phyloP scores from a whole-genome alignment of 1,140 invertebrate species.

The Hycleus phaleratus region DNA sequence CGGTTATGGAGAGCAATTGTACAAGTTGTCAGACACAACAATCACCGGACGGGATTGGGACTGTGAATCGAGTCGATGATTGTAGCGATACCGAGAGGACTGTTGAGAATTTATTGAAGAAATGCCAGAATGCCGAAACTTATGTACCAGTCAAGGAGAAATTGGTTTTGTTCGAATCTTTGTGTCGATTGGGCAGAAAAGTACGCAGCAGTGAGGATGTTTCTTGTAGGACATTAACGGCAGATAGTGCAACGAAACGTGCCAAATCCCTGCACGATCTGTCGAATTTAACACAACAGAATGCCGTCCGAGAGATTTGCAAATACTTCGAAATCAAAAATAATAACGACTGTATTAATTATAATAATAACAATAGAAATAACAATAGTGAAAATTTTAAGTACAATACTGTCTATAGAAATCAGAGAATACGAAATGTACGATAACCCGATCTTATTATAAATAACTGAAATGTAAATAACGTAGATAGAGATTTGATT shows the following conservation, averaged over 20 bases:
- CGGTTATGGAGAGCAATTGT: background rate
- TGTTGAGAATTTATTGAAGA: conserved; percentile 45
- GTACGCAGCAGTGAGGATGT: conserved; percentile 47
- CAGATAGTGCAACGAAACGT: conserved; percentile 42
- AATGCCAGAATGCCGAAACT: conserved; percentile 50
- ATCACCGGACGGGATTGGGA: conserved; percentile 3
- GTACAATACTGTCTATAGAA: no score
- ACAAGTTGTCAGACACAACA: background rate
- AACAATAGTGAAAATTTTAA: no score
- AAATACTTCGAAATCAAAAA: conserved; percentile 49
- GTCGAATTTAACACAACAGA: conserved; percentile 38
- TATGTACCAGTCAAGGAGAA: conserved; percentile 56
- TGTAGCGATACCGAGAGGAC: conserved; percentile 35
- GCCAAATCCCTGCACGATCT: conserved; percentile 53
- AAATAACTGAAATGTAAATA: no score
- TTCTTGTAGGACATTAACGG: conserved; percentile 37
- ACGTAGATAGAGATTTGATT: no score
- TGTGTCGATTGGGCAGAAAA: conserved; percentile 46
- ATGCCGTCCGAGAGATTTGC: conserved; percentile 52
- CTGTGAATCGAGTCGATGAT: background rate
- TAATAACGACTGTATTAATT: background rate
- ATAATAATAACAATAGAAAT: no score
- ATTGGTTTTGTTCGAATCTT: conserved; percentile 51
- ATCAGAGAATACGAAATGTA: no score
- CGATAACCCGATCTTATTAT: no score